These are phyloP conservation scores for Drosophila rufa DNA, from an alignment of 1,140 invertebrate species.

Conservation along the genomic window DNA sequence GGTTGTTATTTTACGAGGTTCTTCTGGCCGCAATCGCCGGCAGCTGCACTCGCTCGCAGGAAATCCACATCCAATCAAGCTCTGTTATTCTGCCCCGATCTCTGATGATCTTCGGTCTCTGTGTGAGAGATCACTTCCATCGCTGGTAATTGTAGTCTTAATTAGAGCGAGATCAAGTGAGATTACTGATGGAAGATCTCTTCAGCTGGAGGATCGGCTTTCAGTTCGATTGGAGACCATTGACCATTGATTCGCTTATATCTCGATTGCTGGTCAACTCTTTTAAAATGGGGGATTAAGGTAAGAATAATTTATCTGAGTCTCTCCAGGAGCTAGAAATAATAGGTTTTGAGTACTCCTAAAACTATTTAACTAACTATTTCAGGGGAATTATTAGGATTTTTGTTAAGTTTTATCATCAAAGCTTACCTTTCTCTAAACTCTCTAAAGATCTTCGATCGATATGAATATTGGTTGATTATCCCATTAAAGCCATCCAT, in stretches of 20 bases:
- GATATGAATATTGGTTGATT: conserved; percentile 13
- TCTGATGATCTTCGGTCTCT: conserved; percentile 11
- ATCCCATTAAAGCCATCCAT: conserved; percentile 12
- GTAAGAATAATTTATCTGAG: background rate
- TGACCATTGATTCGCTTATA: background rate
- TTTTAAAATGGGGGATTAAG: background rate
- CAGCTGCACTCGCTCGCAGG: conserved; percentile 36
- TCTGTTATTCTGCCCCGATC: conserved; percentile 35
- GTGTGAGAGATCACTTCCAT: background rate
- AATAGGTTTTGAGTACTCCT: background rate
- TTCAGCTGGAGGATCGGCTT: background rate
- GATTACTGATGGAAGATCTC: background rate
- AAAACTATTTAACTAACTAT: no score
- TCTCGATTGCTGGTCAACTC: background rate
- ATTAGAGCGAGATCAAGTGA: conserved; percentile 16
- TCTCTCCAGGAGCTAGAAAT: background rate
- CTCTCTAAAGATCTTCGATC: conserved; percentile 7
- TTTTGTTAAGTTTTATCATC: background rate
- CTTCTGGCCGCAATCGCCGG: conserved; percentile 21
- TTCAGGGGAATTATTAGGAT: background rate
- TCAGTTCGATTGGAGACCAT: background rate
- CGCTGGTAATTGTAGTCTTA: conserved; percentile 22
- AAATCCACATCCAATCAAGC: conserved; percentile 54
- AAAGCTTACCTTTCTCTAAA: background rate
- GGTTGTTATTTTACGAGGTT: conserved; percentile 66